Conservation (phyloP, 2,113 vertebrate species). For the Forbesichthys papilliferus region DNA sequence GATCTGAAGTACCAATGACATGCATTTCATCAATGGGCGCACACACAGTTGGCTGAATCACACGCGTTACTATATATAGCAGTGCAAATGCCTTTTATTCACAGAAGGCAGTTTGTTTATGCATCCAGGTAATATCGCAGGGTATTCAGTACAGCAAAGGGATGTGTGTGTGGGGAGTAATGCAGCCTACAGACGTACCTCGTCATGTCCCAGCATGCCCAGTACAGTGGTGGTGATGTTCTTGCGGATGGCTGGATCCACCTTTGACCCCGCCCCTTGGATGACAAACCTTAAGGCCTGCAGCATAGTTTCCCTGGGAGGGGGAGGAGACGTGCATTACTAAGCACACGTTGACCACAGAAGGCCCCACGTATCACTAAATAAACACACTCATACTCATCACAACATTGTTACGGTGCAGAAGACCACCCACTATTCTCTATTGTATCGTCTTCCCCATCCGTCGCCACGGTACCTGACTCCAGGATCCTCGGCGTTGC, state of each 20-base stretch:
- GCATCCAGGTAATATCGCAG: neutral
- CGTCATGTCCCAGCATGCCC: conserved; percentile 96
- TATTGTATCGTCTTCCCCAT: no score
- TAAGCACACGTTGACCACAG: neutral
- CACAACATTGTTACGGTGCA: no score
- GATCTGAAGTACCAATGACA: no score
- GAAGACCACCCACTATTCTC: no score
- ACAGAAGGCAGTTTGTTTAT: no score
- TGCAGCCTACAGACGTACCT: conserved; percentile 77
- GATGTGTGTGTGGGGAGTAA: neutral
- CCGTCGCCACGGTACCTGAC: conserved; percentile 77
- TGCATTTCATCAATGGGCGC: neutral
- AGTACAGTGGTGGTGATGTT: conserved; percentile 86
- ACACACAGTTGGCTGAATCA: no score
- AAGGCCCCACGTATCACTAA: no score
- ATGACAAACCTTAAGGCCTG: conserved; percentile 95
- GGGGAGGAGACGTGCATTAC: neutral
- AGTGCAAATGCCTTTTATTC: no score
- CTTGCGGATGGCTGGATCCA: conserved; percentile 89
- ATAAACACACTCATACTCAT: no score
- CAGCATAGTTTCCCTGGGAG: conserved; percentile 92
- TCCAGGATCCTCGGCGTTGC: conserved; percentile 89
- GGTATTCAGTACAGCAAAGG: no score
- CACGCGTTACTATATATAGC: no score
- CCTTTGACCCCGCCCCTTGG: conserved; percentile 92